Percentiles rank a stretch among this genome's conserved stretches.
These are phyloP conservation scores for Chionis minor DNA, from an alignment of 2,113 vertebrate genomes.

Conservation along the genomic window DNA sequence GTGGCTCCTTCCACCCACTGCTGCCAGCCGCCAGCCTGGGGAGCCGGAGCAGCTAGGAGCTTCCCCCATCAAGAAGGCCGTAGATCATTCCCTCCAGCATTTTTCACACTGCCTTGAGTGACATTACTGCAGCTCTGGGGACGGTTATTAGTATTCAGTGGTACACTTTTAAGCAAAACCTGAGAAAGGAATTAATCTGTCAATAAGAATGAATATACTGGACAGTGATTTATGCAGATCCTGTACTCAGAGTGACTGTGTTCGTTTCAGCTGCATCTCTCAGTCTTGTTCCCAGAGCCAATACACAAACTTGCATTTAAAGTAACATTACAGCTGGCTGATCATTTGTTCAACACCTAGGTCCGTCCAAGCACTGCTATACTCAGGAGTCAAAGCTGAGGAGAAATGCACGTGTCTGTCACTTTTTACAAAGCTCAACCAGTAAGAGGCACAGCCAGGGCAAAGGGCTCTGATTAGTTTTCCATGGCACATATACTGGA, in stretches of 20 bases:
- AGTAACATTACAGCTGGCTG: conserved; percentile 17
- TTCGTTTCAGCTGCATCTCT: conserved; percentile 54
- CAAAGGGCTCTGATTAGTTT: background rate
- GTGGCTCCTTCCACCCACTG: background rate
- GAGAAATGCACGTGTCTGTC: background rate
- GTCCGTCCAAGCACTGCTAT: background rate
- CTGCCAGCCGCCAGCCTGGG: background rate
- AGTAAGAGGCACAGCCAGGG: background rate
- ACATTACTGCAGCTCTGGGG: conserved; percentile 15
- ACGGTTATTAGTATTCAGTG: conserved; percentile 70
- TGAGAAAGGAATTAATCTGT: conserved; percentile 77
- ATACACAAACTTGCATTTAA: conserved; percentile 49
- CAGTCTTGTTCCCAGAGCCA: conserved; percentile 27
- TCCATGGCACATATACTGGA: background rate
- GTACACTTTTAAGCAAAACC: conserved; percentile 70
- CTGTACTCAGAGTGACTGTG: conserved; percentile 48
- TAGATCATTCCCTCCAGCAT: background rate
- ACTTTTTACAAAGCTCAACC: conserved; percentile 1
- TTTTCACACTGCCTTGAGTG: background rate
- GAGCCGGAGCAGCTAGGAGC: background rate
- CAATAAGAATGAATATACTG: conserved; percentile 72
- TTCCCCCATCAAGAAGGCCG: background rate
- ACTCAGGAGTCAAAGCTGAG: background rate
- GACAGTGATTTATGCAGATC: conserved; percentile 78
- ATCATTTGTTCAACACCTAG: background rate